A percentile compares a stretch with the other conserved stretches of the same genome.
phyloP scores from a whole-genome alignment of 2,797 vertebrate genomes.

The Eulemur mongoz region DNA sequence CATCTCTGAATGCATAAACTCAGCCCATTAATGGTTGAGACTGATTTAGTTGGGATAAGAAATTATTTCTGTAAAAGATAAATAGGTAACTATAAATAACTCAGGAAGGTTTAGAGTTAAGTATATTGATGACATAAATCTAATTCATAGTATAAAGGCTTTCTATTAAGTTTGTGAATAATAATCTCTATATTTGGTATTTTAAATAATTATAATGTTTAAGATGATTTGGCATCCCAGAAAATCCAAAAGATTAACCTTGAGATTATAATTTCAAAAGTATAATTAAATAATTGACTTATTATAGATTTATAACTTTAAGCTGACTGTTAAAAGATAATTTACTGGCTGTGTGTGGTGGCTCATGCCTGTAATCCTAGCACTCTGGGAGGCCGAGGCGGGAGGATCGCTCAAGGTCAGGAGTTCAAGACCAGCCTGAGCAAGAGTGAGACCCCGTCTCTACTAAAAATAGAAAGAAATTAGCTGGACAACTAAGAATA shows the following conservation, averaged over 20 bases:
- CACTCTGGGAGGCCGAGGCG: no score
- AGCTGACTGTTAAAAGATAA: not conserved
- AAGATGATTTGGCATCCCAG: not conserved
- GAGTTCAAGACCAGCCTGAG: no score
- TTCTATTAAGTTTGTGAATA: not conserved
- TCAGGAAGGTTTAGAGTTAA: not conserved
- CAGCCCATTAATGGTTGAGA: not conserved
- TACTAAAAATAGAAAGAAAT: no score
- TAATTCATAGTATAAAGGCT: not conserved
- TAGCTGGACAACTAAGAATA: no score
- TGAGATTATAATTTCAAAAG: not conserved
- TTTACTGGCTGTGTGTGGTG: not conserved
- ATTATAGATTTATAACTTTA: not conserved
- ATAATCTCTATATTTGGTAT: not conserved
- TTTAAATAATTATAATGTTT: not conserved
- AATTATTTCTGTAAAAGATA: constrained; percentile 14
- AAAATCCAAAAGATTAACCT: not conserved
- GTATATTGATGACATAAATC: constrained; percentile 11
- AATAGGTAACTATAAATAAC: constrained; percentile 22
- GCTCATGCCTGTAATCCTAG: no score
- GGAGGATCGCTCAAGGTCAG: no score
- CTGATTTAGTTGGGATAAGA: not conserved
- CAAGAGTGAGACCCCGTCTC: no score
- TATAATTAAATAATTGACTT: not conserved
- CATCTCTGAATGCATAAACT: not conserved